phyloP scores from a whole-genome alignment of 2,113 vertebrate genomes.

The Dryoscopus gambensis region DNA sequence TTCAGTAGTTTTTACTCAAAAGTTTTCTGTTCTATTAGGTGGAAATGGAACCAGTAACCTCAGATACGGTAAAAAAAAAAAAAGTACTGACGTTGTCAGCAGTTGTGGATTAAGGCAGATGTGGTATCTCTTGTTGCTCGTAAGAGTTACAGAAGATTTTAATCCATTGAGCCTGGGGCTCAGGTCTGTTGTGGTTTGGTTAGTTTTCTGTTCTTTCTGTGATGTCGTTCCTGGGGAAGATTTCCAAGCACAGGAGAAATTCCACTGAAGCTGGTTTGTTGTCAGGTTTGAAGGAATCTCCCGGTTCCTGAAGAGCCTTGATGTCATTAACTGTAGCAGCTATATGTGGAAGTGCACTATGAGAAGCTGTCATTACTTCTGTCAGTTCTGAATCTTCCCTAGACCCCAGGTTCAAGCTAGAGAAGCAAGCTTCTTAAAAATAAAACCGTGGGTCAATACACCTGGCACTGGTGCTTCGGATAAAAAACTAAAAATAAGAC shows the following conservation, averaged over 20 bases:
- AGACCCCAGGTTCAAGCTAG: background rate
- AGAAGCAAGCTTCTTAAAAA: background rate
- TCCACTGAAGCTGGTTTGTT: background rate
- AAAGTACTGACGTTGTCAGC: background rate
- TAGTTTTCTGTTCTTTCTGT: background rate
- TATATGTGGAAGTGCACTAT: accelerated
- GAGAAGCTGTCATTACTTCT: background rate
- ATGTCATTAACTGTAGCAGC: background rate
- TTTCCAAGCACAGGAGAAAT: background rate
- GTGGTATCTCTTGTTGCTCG: background rate
- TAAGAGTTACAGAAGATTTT: background rate
- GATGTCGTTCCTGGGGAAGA: background rate
- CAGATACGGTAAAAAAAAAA: background rate
- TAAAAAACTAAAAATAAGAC: background rate
- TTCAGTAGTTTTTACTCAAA: background rate
- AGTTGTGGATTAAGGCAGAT: background rate
- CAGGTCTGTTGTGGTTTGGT: background rate
- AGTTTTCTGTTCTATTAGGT: background rate
- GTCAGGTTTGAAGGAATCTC: background rate
- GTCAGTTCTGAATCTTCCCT: background rate
- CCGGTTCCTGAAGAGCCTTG: background rate
- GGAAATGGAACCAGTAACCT: background rate
- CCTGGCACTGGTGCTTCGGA: background rate
- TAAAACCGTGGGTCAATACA: background rate
- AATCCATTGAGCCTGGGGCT: background rate